Conservation (phyloP, 2,797 vertebrate genomes). For the Thalassophryne amazonica region DNA sequence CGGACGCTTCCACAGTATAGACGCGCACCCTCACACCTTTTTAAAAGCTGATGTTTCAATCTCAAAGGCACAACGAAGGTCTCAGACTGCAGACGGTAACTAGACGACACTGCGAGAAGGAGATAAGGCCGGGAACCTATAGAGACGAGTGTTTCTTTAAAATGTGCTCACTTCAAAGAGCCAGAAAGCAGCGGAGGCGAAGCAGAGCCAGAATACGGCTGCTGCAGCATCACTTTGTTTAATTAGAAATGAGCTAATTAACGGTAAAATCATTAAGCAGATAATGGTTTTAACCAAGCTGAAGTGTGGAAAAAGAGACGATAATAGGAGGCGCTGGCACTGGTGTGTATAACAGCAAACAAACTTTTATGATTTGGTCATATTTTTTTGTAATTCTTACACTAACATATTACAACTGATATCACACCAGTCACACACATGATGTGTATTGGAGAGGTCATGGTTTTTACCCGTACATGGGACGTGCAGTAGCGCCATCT, state of each 20-base stretch:
- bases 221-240: constrained; percentile 34
- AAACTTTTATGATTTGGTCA: constrained; percentile 25
- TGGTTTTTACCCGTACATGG: neutral
- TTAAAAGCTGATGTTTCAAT: constrained; percentile 26
- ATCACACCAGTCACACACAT: constrained; percentile 6
- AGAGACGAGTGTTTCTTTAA: constrained; percentile 26
- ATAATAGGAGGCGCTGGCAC: constrained; percentile 12
- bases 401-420: constrained; percentile 44
- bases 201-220: constrained; percentile 4
- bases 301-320: constrained; percentile 28
- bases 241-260: constrained; percentile 1
- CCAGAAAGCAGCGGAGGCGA: constrained; percentile 7
- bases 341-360: too few species aligned
- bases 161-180: constrained; percentile 31
- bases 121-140: constrained; percentile 32
- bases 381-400: constrained; percentile 52
- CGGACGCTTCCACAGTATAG: neutral
- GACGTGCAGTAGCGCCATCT: constrained; percentile 32
- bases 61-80: constrained; percentile 19
- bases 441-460: neutral
- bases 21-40: neutral
- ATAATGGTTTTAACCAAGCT: constrained; percentile 24
- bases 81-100: constrained; percentile 19
- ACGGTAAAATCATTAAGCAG: constrained; percentile 13
- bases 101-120: constrained; percentile 38